phyloP scores from a whole-genome alignment of 2,797 vertebrate species.

The Zenarchopterus dispar region DNA sequence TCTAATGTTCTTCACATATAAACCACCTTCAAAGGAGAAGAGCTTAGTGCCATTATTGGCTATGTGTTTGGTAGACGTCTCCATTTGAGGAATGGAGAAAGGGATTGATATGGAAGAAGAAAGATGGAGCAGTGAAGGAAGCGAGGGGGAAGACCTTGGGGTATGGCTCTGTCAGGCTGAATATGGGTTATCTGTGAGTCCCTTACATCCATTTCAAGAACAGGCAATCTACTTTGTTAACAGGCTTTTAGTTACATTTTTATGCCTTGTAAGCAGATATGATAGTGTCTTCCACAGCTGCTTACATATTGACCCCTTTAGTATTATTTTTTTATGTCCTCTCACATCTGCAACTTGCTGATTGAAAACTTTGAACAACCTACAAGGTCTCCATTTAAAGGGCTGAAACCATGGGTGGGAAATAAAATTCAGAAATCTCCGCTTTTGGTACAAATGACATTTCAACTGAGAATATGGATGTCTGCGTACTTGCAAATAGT shows the following conservation, averaged over 20 bases:
- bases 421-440: too few relatives aligned
- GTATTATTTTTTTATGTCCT: background rate
- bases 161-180: slow-evolving; percentile 19
- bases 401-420: too few relatives aligned
- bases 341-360: background rate
- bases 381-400: too few relatives aligned
- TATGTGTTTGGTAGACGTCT: slow-evolving; percentile 65
- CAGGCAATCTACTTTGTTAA: background rate
- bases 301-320: background rate
- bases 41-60: slow-evolving; percentile 64
- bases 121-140: slow-evolving; percentile 37
- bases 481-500: too few relatives aligned
- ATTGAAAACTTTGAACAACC: background rate
- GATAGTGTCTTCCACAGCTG: background rate
- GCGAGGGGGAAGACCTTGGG: slow-evolving; percentile 43
- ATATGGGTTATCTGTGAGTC: slow-evolving; percentile 15
- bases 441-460: too few relatives aligned
- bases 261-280: slow-evolving; percentile 16
- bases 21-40: slow-evolving; percentile 67
- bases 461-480: too few relatives aligned
- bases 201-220: background rate
- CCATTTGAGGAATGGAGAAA: slow-evolving; percentile 61
- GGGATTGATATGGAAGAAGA: slow-evolving; percentile 44
- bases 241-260: slow-evolving; percentile 23
- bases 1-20: slow-evolving; percentile 66